Base-by-base conservation (phyloP, 2,888 invertebrate species). In the Eristalinus aeneus region DNA sequence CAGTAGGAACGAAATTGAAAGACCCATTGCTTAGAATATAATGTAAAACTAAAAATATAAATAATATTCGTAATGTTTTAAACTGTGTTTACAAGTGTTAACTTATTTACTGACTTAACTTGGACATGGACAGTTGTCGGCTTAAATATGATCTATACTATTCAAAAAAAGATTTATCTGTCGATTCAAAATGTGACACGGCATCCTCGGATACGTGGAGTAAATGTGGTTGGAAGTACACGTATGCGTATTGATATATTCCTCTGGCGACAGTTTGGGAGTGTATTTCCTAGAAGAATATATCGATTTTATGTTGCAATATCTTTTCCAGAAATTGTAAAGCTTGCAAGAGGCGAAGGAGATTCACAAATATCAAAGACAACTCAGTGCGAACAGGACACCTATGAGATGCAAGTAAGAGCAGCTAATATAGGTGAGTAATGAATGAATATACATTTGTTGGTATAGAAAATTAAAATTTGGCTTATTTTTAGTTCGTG, bases 371-470 rank as follows among this genome's bases (percentile, higher is more conserved):
- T 98, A 72, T 96, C 97, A 27, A 94, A 97, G 91, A 96, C 97
- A 94, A 97, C 98, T 1, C 98, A 98, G 91, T 97, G 97, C 90
- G 98, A 98, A 91, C 98, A 98, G 91, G 98, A 98, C 89, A 97
- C 98, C 27, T 98, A 97, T 93, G 98, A 97, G 93, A 98, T 98
- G 98, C 97, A 98, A 93, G 98, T 99, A 1, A 93, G 99, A 90
- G 97, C 98, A 34, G 97, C 98, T 5, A 99, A 99, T 92, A 98
- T 99, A 90, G 95, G 95, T 95, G 22, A 63, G 63, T 64, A 36
- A 2, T 58, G 61, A 32, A 23, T 20, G 12, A 6, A 8, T 10
- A 32, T 36, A 60, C 23, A 6, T 63, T 1, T 65, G 16, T 22
- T 9, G 6, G 0, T 46, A 46, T 46, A 1, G 2, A 8, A 16